Evolutionary conservation across 1,140 invertebrate species (phyloP), one percentile per base, ranked within the genome.

Genomic region (Drosophila lacertosa): DNA sequence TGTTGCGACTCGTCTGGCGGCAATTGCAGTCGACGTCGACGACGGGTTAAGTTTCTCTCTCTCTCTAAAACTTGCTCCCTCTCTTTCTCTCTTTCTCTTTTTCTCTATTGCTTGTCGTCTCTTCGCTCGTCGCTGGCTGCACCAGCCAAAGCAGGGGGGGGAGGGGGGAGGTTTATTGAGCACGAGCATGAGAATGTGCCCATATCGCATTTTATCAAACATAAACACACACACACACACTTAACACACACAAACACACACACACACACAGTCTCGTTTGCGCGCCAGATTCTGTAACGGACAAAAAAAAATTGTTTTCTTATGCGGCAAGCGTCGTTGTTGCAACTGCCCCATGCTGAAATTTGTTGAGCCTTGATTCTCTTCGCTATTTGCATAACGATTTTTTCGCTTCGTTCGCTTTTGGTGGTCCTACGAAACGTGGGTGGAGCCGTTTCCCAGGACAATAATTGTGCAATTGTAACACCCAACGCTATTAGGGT

Each of bases 151-250:
- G 54, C 37, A 35, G 50, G 76, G 66, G 55, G 70, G 62, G 77
- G 81, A 69, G 66, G 55, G 70, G 62, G 77, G 81, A 69, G 80
- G 77, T 88, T 81, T 77, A 73, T 73, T 57, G 81, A 69, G 64
- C 51, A 57, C 39, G 47, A 48, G 44, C 33, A 77, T 72, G 80
- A 74, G 75, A 84, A 88, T 88, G 82, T 88, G 83, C 83, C 83
- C 82, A 88, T 88, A 88, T 88, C 82, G 83, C 83, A 88, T 88
- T 88, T 88, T 88, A 88, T 88, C 82, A 88, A 88, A 88, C 77
- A 88, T 82, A 77, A 81, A 88, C 77, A 88, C 71, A 81, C 77
- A 69, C 66, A 74, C 73, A 71, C 76, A 65, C 64, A 78, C 48
- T 16, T 18, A n/a, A 70, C 73, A 37, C 42, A 64, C 40, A 39